These are phyloP conservation scores for Phortica magna DNA, from an alignment of 2,888 invertebrate genomes.

Conservation along the genomic window DNA sequence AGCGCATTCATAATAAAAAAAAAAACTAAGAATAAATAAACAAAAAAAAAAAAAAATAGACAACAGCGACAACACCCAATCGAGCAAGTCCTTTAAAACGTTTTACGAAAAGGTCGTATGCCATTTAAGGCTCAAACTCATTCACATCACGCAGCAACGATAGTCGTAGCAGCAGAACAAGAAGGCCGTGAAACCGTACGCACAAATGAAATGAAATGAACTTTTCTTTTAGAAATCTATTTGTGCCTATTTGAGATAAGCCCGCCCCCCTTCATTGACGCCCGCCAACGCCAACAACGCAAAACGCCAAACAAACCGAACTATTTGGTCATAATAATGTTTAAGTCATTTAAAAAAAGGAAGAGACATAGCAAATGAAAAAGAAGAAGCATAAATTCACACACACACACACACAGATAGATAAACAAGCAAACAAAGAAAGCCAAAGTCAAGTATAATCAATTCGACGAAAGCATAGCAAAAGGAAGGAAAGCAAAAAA, in stretches of 20 bases:
- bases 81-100: neutral
- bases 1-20: constrained; percentile 9
- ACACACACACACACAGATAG: neutral
- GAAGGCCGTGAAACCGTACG: neutral
- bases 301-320: neutral
- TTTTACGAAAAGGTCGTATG: neutral
- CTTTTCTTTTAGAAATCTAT: constrained; percentile 31
- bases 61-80: neutral
- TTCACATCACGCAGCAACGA: constrained; percentile 30
- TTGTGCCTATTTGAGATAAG: constrained; percentile 20
- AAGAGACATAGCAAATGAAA: neutral
- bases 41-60: neutral
- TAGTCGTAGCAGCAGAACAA: neutral
- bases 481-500: neutral
- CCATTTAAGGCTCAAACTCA: constrained; percentile 4
- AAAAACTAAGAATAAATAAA: neutral
- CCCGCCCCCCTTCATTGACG: neutral
- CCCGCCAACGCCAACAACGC: neutral
- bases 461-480: neutral
- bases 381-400: neutral
- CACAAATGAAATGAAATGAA: constrained; percentile 35
- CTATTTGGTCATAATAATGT: constrained; percentile 34
- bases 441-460: constrained; percentile 25
- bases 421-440: constrained; percentile 15
- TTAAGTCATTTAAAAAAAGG: constrained; percentile 25